Base-by-base conservation (phyloP, 2,113 vertebrate genomes). In the Tinamus guttatus region DNA sequence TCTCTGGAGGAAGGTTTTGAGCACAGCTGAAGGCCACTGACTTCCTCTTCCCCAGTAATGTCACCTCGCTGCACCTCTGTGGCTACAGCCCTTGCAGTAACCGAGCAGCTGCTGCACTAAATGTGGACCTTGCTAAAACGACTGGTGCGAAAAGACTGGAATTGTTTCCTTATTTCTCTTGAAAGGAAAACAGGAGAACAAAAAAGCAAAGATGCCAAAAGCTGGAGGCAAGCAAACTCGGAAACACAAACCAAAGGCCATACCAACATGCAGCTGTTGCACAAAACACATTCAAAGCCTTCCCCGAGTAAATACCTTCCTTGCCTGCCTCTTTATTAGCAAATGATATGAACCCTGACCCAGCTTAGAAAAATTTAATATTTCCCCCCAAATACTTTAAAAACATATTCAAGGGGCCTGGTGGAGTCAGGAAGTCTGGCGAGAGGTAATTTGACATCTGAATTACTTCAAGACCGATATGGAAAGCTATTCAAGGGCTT, bases 401-500 rank as follows among this genome's bases (percentile, higher is more conserved):
- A 99, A 99, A 98, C 98, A 98, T 97, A 97, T 98, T 98, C 98
- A 97, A 97, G 96, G 97, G 97, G 98, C 97, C 94, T 90, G 92
- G 96, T 98, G 98, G 98, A 98, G 98, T 97, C 98, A 98, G 97
- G 90, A 98, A 97, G 98, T 98, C 98, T 98, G 98, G 92, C 63
- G 65, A 98, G 98, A 98, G 97, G 97, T 98, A 98, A 99, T 99
- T 98, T 99, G 99, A 99, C 98, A 98, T 99, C 98, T 98, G 98
- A 99, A 98, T 99, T 99, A 98, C 98, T 99, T 98, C 95, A 98
- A 98, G 98, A 97, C 98, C 98, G 98, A 97, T 98, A 98, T 97
- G 97, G 97, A 98, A 97, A 98, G 98, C 98, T 98, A 98, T 98
- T 98, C 98, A 98, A 98, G 97, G 97, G 97, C 98, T 98, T 98